Evolutionary conservation across 2,113 vertebrate genomes (phyloP).

Genomic region (Plecotus auritus): DNA sequence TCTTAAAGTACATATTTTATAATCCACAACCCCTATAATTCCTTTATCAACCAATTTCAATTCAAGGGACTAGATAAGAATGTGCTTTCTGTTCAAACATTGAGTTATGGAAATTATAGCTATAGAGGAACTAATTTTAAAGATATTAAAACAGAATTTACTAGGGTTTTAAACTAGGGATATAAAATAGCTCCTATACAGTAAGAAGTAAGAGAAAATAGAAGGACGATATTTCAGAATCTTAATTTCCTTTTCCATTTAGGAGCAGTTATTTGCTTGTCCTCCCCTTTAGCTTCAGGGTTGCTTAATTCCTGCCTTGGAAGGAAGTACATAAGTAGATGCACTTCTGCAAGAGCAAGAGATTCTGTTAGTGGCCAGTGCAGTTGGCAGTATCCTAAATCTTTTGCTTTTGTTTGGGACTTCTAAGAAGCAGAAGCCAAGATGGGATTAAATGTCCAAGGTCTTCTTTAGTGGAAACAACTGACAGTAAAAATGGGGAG

Average conservation of each 20-base stretch:
- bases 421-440: background rate
- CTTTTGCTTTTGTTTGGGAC: background rate
- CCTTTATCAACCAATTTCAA: background rate
- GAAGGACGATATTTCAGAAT: background rate
- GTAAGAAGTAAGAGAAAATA: background rate
- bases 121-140: constrained; percentile 27
- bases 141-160: constrained; percentile 16
- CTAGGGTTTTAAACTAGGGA: background rate
- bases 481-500: background rate
- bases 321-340: background rate
- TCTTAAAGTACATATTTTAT: constrained; percentile 15
- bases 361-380: background rate
- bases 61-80: constrained; percentile 18
- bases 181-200: background rate
- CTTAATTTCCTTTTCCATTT: background rate
- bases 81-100: background rate
- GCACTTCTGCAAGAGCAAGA: background rate
- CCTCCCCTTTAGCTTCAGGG: background rate
- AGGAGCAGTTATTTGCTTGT: background rate
- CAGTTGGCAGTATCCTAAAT: background rate
- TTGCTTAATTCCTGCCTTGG: background rate
- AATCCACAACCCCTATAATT: background rate
- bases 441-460: background rate
- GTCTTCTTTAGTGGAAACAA: background rate
- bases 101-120: background rate